Conservation (phyloP, 2,888 invertebrate genomes). For the Calephelis perditalis region DNA sequence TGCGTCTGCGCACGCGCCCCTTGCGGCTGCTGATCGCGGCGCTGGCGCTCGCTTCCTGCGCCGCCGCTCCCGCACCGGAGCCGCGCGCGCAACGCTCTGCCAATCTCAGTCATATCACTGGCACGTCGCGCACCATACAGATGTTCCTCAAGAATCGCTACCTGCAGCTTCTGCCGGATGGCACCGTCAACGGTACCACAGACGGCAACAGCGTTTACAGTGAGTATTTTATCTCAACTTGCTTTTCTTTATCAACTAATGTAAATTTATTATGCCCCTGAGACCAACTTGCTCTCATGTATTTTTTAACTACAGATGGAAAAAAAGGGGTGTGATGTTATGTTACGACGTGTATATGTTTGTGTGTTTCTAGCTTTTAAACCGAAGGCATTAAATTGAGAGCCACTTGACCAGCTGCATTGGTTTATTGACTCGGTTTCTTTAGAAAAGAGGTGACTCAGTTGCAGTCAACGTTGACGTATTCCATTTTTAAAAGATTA, state of each 20-base stretch:
- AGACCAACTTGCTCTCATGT: no score
- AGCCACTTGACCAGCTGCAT: neutral
- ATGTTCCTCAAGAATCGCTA: slow-evolving; percentile 91
- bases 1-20: slow-evolving; percentile 72
- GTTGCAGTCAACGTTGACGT: no score
- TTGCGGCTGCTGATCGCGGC: slow-evolving; percentile 74
- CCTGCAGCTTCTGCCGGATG: slow-evolving; percentile 89
- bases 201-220: slow-evolving; percentile 90
- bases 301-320: no score
- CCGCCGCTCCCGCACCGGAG: slow-evolving; percentile 72
- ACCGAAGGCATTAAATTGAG: no score
- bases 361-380: no score
- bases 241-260: no score
- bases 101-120: slow-evolving; percentile 88
- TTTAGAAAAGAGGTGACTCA: no score
- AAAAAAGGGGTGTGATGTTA: no score
- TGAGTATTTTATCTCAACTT: slow-evolving; percentile 71
- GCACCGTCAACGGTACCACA: slow-evolving; percentile 90
- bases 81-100: slow-evolving; percentile 86
- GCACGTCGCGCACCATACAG: slow-evolving; percentile 88
- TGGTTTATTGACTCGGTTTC: no score
- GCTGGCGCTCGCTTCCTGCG: slow-evolving; percentile 71
- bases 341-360: no score
- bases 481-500: no score
- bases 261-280: no score